A percentile compares a stretch with the other conserved stretches of the same genome.
Evolutionary conservation across 2,113 vertebrate species (phyloP).

Genomic region (Motacilla tschutschensis): DNA sequence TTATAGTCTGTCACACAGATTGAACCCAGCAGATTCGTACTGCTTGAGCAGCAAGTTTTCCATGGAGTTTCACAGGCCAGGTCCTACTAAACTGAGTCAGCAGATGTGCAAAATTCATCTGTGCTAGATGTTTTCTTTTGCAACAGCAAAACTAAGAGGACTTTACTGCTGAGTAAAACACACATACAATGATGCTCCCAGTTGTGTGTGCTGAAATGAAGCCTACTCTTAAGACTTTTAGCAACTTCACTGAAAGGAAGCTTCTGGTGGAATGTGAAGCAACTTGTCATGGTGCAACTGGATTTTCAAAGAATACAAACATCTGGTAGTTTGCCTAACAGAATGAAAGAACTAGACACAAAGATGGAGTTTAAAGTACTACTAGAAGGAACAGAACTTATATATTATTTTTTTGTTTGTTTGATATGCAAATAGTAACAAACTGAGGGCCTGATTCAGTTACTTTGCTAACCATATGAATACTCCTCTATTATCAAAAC

Average conservation of each 20-base stretch:
- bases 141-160: not conserved
- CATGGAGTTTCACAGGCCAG: rapidly evolving
- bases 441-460: not conserved
- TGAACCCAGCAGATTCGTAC: rapidly evolving
- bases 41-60: not conserved
- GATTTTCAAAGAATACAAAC: not conserved
- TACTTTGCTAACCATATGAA: rapidly evolving
- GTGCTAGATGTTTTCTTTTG: not conserved
- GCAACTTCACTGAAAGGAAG: not conserved
- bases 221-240: not conserved
- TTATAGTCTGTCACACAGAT: not conserved
- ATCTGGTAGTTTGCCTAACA: not conserved
- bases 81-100: not conserved
- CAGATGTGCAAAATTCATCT: not conserved
- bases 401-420: not conserved
- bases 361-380: not conserved
- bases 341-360: not conserved
- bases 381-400: not conserved
- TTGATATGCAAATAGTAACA: not conserved
- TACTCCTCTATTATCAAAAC: not conserved
- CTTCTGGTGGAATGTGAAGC: rapidly evolving
- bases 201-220: not conserved
- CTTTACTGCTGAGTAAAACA: not conserved
- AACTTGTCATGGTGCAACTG: not conserved
- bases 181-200: not conserved